Evolutionary conservation across 2,888 invertebrate species (phyloP).

Genomic region (Polyommatus icarus): DNA sequence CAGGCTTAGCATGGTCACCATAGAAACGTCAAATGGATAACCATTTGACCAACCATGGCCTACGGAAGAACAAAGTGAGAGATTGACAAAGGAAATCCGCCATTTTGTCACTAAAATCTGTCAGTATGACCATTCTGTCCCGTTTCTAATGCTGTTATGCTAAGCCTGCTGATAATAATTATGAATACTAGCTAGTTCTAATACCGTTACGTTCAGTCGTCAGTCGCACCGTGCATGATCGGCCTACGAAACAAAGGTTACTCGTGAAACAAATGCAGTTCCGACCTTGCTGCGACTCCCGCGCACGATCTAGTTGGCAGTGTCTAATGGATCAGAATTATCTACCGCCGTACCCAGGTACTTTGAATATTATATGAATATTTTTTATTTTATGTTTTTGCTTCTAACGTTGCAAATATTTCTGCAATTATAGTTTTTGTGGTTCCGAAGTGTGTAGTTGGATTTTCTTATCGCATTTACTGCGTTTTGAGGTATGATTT

Average conservation of each 20-base stretch:
- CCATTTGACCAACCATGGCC: too few species aligned
- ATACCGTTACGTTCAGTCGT: constrained; percentile 36
- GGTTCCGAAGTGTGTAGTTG: too few species aligned
- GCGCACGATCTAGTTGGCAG: constrained; percentile 64
- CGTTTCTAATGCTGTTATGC: too few species aligned
- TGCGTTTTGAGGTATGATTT: neutral
- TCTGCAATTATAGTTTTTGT: neutral
- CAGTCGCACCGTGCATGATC: constrained; percentile 48
- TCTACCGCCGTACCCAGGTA: constrained; percentile 62
- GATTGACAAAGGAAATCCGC: too few species aligned
- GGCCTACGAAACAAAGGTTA: constrained; percentile 47
- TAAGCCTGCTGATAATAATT: too few species aligned
- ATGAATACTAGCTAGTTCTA: constrained; percentile 34
- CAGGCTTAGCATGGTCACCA: too few species aligned
- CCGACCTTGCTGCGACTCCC: constrained; percentile 69
- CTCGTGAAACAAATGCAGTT: constrained; percentile 58
- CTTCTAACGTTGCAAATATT: neutral
- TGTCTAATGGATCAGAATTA: constrained; percentile 65
- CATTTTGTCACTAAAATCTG: too few species aligned
- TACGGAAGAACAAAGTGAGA: too few species aligned
- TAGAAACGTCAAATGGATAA: too few species aligned
- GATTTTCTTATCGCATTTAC: neutral
- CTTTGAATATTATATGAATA: constrained; percentile 32
- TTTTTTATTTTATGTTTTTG: neutral
- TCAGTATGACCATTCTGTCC: too few species aligned